Evolutionary conservation across 2,888 invertebrate species (phyloP), one percentile per base, ranked within the genome.

Genomic region (Apotomis betuletana): DNA sequence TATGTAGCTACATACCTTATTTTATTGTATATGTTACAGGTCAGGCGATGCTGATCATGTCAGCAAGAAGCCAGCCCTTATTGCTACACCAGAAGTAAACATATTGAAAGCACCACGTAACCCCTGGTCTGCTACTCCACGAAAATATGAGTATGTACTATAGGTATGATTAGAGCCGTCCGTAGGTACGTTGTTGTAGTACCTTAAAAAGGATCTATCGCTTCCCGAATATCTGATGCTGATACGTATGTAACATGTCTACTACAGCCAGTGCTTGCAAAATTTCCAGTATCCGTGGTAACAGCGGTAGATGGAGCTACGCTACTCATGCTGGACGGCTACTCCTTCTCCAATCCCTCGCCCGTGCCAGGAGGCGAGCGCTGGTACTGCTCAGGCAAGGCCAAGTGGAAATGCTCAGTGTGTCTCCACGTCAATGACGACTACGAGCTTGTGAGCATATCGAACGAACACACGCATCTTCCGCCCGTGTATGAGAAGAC

Each of bases 341-440:
- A 87, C 73, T 90, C 90, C 9, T 93, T 91, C 80, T 83, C 85
- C n/a, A 90, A 90, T 71, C 93, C 92, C 0, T 86, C 90, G 0
- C 92, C 92, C 0, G 87, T 92, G 82, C 79, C 85, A 4, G 89
- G 90, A 2, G 93, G 93, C 1, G 93, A 92, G 67, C 78, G 91
- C 0, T 92, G 93, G 92, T 91, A 90, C 81, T 92, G 93, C 76
- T 90, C 92, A 0, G 93, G 92, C 1, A 82, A 90, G 70, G 74
- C 83, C 52, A 81, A 81, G 44, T 91, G 87, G 87, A 85, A 86
- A 4, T 92, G 92, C 79, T 85, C 76, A 27, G 92, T 92, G 0
- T 92, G 91, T 64, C 83, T 92, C 4, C 90, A 91, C 64, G 92
- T 92, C 36, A 92, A 93, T 75, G 92, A 92, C 70, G 92, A 93